phyloP scores from a whole-genome alignment of 1,140 invertebrate species.

The Druon quercuslanigerum region DNA sequence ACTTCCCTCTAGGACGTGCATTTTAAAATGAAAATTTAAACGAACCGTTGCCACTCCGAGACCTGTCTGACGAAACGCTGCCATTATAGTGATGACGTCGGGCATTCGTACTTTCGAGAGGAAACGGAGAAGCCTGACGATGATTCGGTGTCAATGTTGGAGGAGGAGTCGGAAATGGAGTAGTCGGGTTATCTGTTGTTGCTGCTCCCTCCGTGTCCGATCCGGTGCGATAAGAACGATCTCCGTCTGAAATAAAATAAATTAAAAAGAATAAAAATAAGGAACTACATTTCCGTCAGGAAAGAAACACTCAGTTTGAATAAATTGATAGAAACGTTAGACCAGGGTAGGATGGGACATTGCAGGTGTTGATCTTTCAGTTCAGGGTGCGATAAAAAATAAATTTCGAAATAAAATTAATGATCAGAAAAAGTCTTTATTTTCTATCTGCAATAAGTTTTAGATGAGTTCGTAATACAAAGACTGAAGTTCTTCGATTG shows the following conservation, averaged over 20 bases:
- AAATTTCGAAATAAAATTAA: too few relatives aligned
- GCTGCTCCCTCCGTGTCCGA: slow-evolving; percentile 77
- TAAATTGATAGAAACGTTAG: too few relatives aligned
- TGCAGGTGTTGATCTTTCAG: too few relatives aligned
- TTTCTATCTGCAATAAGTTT: slow-evolving; percentile 20
- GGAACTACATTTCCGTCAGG: too few relatives aligned
- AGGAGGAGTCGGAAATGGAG: slow-evolving; percentile 73
- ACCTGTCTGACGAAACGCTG: slow-evolving; percentile 64
- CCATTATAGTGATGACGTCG: slow-evolving; percentile 75
- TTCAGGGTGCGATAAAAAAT: too few relatives aligned
- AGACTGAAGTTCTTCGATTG: slow-evolving; percentile 2
- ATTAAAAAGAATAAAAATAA: too few relatives aligned
- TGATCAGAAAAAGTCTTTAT: background rate
- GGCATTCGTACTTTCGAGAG: slow-evolving; percentile 80
- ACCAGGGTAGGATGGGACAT: too few relatives aligned
- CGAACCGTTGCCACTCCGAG: slow-evolving; percentile 63
- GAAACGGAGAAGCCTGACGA: slow-evolving; percentile 82
- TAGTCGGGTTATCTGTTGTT: slow-evolving; percentile 74
- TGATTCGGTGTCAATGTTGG: slow-evolving; percentile 75
- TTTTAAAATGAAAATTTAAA: slow-evolving; percentile 29
- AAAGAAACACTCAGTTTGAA: too few relatives aligned
- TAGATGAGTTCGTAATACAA: slow-evolving; percentile 10
- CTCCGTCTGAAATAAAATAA: slow-evolving; percentile 68
- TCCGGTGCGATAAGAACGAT: slow-evolving; percentile 78
- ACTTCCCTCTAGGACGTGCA: slow-evolving; percentile 7